Conservation (phyloP, 1,140 invertebrate species). For the Hesperophylax magnus region DNA sequence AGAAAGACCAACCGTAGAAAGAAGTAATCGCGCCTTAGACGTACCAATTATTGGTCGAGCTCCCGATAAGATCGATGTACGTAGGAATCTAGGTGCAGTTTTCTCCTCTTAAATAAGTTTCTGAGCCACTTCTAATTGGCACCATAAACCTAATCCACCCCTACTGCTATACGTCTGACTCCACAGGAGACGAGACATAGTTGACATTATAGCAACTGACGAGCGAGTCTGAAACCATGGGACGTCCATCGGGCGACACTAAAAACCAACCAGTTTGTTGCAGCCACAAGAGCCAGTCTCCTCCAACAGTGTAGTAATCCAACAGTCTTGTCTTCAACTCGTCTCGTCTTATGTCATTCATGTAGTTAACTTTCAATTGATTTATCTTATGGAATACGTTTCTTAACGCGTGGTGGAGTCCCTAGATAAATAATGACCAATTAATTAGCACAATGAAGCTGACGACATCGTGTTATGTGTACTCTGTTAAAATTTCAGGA, state of each 20-base stretch:
- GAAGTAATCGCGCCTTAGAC: too few species aligned
- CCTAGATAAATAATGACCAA: slow-evolving; percentile 3
- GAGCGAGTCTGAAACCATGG: background rate
- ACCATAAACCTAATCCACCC: background rate
- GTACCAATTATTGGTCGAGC: too few species aligned
- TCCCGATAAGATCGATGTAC: too few species aligned
- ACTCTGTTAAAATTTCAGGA: too few species aligned
- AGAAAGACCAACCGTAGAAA: too few species aligned
- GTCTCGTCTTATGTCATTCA: background rate
- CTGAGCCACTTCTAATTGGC: too few species aligned
- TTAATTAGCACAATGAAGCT: slow-evolving; percentile 17
- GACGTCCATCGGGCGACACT: background rate
- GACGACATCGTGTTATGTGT: too few species aligned
- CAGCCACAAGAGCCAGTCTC: background rate
- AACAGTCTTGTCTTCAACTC: slow-evolving; percentile 1
- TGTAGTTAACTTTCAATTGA: slow-evolving; percentile 22
- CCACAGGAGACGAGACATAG: slow-evolving; percentile 5
- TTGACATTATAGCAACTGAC: slow-evolving; percentile 17
- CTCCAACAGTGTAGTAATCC: too few species aligned
- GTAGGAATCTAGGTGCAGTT: too few species aligned
- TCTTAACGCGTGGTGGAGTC: background rate
- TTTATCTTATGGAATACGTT: slow-evolving; percentile 13
- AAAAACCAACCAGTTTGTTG: slow-evolving; percentile 17
- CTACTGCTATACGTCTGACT: slow-evolving; percentile 1
- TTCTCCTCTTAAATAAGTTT: too few species aligned